Evolutionary conservation across 2,113 vertebrate genomes (phyloP).

Genomic region (Morone chrysops): DNA sequence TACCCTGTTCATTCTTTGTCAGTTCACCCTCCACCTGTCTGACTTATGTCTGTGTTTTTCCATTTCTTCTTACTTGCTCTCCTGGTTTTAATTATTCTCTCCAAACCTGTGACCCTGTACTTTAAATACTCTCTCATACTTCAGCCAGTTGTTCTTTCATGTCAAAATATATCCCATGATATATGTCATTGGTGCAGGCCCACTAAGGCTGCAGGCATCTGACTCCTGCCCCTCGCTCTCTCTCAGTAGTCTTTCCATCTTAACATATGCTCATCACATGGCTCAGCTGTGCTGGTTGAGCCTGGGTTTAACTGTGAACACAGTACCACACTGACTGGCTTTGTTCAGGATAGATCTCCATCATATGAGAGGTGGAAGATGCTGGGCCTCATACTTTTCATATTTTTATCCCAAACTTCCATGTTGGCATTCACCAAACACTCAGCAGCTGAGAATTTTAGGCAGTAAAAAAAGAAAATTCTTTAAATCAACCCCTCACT

Average conservation of each 20-base stretch:
- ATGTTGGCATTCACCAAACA: background rate
- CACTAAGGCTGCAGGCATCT: background rate
- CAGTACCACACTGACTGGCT: background rate
- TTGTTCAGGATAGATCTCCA: background rate
- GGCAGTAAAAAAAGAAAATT: background rate
- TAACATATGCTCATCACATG: background rate
- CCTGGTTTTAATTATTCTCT: background rate
- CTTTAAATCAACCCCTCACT: background rate
- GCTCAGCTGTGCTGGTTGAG: background rate
- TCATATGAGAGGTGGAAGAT: background rate
- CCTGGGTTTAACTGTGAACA: background rate
- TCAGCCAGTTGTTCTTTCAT: background rate
- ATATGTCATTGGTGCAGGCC: background rate
- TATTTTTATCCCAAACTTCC: background rate
- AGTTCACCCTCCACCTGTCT: background rate
- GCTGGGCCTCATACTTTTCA: background rate
- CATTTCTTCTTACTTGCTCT: background rate
- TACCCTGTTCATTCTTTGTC: background rate
- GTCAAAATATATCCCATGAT: background rate
- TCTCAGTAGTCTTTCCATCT: background rate
- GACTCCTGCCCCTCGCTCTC: background rate
- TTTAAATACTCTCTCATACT: background rate
- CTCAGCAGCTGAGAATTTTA: background rate
- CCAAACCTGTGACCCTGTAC: background rate
- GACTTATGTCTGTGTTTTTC: background rate